Conservation (phyloP, 2,113 vertebrate species). For the Mesocricetus auratus region DNA sequence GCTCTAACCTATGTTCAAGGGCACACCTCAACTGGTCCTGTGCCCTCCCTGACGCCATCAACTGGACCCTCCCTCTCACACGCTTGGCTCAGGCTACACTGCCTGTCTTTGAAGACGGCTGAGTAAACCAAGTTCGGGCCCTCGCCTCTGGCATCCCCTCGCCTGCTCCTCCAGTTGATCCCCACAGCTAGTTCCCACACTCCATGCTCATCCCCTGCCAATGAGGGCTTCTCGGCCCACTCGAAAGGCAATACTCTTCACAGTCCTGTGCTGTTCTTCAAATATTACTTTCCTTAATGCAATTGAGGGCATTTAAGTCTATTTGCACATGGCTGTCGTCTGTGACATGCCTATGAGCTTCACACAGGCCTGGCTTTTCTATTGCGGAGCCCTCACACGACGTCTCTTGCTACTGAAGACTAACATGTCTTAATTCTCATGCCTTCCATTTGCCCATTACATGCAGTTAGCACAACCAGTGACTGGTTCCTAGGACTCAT, state of each 20-base stretch:
- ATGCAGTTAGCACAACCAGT: not conserved
- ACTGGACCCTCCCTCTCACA: not conserved
- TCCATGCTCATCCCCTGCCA: not conserved
- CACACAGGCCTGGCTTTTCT: not conserved
- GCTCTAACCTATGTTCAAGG: not conserved
- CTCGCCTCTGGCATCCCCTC: not conserved
- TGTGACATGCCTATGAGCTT: not conserved
- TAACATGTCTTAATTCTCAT: not conserved
- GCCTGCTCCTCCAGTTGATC: not conserved
- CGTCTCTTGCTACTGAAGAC: not conserved
- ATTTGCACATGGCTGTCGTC: not conserved
- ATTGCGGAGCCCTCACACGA: not conserved
- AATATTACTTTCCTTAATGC: not conserved
- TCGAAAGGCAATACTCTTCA: not conserved
- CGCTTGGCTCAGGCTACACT: not conserved
- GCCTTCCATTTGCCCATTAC: not conserved
- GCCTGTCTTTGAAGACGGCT: not conserved
- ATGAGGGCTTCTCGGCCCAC: not conserved
- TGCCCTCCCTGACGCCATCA: not conserved
- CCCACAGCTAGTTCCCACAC: not conserved
- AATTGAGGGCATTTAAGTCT: not conserved
- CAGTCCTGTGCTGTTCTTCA: not conserved
- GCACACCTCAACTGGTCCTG: not conserved
- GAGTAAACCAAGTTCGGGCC: not conserved
- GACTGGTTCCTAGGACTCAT: slow-evolving; percentile 9